phyloP scores from a whole-genome alignment of 1,140 invertebrate species.

The Steinernema khuongi region DNA sequence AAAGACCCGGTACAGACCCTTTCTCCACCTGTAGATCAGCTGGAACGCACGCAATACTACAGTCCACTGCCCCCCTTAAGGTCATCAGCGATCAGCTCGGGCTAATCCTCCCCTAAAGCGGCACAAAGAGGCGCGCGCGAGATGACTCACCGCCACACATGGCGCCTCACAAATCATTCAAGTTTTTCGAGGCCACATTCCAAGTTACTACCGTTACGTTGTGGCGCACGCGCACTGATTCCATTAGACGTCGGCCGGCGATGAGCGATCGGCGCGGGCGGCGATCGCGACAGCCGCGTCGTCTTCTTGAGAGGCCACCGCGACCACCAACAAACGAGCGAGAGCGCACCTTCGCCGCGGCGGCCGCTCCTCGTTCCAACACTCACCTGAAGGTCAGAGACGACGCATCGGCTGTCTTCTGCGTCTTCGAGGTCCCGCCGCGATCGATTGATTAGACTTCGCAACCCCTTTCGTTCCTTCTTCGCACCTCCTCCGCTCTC shows the following conservation, averaged over 20 bases:
- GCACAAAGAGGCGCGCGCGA: neutral
- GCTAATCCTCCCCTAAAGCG: neutral
- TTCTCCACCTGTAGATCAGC: too few relatives aligned
- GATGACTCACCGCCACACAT: neutral
- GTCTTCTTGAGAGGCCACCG: slow-evolving; percentile 8
- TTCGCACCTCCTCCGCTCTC: neutral
- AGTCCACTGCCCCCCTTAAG: too few relatives aligned
- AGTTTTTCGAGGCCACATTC: slow-evolving; percentile 12
- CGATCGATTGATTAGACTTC: neutral
- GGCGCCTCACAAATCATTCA: neutral
- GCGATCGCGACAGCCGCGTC: slow-evolving; percentile 13
- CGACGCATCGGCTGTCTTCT: neutral
- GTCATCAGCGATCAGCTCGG: too few relatives aligned
- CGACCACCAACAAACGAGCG: neutral
- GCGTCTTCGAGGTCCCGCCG: too few relatives aligned
- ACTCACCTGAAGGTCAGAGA: slow-evolving; percentile 16
- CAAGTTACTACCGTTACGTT: slow-evolving; percentile 7
- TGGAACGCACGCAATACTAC: too few relatives aligned
- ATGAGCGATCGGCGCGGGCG: neutral
- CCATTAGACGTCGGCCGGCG: neutral
- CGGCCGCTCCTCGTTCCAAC: neutral
- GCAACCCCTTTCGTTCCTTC: neutral
- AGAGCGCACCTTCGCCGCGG: neutral
- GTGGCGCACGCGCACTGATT: neutral
- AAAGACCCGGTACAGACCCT: too few relatives aligned